phyloP scores from a whole-genome alignment of 2,888 invertebrate genomes.

The Diarsia brunnea region DNA sequence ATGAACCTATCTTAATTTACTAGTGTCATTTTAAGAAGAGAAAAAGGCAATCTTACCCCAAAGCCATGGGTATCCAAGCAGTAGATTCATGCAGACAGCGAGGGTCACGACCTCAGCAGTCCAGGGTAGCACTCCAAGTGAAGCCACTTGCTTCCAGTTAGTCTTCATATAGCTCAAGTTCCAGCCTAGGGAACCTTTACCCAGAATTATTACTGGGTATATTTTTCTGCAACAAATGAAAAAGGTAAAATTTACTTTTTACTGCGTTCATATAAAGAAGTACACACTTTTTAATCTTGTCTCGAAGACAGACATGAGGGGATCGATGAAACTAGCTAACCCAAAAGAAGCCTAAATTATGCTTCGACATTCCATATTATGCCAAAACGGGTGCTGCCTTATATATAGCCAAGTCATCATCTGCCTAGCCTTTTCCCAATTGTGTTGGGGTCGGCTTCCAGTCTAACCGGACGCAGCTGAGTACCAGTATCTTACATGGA shows the following conservation, averaged over 20 bases:
- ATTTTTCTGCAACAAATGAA: conserved; percentile 77
- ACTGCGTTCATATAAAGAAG: too few relatives aligned
- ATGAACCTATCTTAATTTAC: not conserved
- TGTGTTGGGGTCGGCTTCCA: too few relatives aligned
- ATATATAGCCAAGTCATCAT: too few relatives aligned
- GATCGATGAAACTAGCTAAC: too few relatives aligned
- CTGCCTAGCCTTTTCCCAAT: too few relatives aligned
- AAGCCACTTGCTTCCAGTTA: conserved; percentile 80
- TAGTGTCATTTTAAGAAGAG: not conserved
- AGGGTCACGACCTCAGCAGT: conserved; percentile 79
- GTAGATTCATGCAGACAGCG: conserved; percentile 78
- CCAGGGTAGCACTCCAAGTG: conserved; percentile 85
- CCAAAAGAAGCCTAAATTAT: too few relatives aligned
- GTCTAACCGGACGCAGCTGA: too few relatives aligned
- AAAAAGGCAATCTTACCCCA: conserved; percentile 77
- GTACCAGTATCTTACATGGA: too few relatives aligned
- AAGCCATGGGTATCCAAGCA: conserved; percentile 83
- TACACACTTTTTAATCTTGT: too few relatives aligned
- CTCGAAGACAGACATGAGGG: too few relatives aligned
- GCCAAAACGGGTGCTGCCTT: not conserved
- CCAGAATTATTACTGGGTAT: conserved; percentile 85
- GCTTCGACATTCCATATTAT: not conserved
- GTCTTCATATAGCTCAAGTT: conserved; percentile 80
- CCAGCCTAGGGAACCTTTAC: conserved; percentile 85
- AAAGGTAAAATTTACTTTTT: too few relatives aligned